A percentile compares a stretch with the other conserved stretches of the same genome.
These are phyloP conservation scores for Agrochola litura DNA, from an alignment of 2,888 invertebrate genomes.

Conservation along the genomic window DNA sequence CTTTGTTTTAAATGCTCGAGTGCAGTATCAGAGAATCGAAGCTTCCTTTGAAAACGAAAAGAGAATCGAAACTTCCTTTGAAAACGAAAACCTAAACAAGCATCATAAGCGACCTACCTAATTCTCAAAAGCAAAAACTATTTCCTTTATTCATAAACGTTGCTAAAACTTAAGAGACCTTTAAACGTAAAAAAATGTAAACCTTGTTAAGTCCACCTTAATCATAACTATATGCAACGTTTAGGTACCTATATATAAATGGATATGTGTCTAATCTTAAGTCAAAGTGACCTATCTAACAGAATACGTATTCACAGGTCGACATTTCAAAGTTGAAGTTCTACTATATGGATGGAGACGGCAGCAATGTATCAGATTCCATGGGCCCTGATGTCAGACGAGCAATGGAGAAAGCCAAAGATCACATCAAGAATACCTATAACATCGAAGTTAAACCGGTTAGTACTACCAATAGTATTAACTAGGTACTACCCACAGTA, in stretches of 20 bases:
- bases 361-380: constrained; percentile 91
- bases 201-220: background rate
- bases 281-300: background rate
- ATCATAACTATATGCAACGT: background rate
- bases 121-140: background rate
- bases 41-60: background rate
- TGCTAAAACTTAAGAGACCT: background rate
- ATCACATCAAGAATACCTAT: constrained; percentile 89
- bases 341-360: constrained; percentile 95
- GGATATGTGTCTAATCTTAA: background rate
- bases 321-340: constrained; percentile 92
- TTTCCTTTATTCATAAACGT: background rate
- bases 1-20: background rate
- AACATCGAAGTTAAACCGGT: constrained; percentile 91
- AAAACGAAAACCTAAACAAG: background rate
- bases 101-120: too few species aligned
- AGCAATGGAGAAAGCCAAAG: constrained; percentile 89
- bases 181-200: background rate
- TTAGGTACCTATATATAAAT: background rate
- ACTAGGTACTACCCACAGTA: background rate
- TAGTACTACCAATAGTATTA: constrained; percentile 26
- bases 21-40: background rate
- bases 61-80: background rate
- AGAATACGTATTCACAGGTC: constrained; percentile 82
- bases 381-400: constrained; percentile 91